phyloP scores from a whole-genome alignment of 1,140 invertebrate genomes.

The Aplysia californica region DNA sequence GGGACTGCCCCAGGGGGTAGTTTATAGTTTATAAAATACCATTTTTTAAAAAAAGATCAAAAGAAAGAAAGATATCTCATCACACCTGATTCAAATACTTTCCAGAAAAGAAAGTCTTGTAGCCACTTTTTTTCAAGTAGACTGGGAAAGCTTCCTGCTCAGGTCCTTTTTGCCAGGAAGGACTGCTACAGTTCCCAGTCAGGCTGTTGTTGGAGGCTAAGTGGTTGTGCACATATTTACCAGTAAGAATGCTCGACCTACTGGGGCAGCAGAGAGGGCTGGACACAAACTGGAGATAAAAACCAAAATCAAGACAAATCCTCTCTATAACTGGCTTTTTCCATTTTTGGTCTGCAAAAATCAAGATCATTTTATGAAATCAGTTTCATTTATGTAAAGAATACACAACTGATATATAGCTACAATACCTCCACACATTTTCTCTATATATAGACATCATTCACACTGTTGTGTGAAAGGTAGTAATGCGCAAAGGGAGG shows the following conservation, averaged over 20 bases:
- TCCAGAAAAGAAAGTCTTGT: constrained; percentile 61
- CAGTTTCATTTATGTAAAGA: background rate
- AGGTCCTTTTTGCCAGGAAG: constrained; percentile 74
- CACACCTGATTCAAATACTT: constrained; percentile 63
- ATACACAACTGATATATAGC: background rate
- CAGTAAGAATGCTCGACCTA: constrained; percentile 86
- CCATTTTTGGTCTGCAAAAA: too few relatives aligned
- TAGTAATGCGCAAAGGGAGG: too few relatives aligned
- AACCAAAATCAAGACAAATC: constrained; percentile 11
- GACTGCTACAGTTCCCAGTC: constrained; percentile 80
- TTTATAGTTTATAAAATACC: background rate
- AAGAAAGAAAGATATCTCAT: background rate
- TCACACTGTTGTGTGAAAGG: background rate
- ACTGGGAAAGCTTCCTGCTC: constrained; percentile 79
- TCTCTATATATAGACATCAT: background rate
- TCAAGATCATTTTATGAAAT: background rate
- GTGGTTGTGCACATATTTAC: constrained; percentile 87
- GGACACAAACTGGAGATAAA: constrained; percentile 53
- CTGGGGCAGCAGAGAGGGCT: constrained; percentile 77
- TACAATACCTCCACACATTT: background rate
- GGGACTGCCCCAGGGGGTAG: too few relatives aligned
- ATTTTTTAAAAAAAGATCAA: background rate
- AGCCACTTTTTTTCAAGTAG: constrained; percentile 72
- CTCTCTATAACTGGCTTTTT: too few relatives aligned
- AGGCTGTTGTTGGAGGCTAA: constrained; percentile 81